Percentiles rank a stretch among this genome's conserved stretches.
These are phyloP conservation scores for Drosophila yooni DNA, from an alignment of 2,888 invertebrate genomes.

Conservation along the genomic window DNA sequence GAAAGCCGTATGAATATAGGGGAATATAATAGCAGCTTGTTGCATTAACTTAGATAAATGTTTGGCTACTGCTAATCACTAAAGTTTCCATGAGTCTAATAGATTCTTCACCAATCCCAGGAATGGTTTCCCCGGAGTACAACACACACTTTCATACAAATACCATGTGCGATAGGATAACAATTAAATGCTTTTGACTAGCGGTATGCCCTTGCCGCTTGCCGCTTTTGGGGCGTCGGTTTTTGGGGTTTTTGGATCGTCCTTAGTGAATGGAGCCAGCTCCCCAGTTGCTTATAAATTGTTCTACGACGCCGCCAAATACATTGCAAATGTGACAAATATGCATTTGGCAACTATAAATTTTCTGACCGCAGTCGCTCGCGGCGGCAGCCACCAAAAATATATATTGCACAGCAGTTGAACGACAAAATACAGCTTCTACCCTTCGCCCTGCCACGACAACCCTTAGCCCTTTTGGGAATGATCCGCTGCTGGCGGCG, in stretches of 20 bases:
- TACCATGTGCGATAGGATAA: constrained; percentile 4
- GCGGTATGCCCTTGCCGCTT: constrained; percentile 9
- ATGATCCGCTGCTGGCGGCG: constrained; percentile 24
- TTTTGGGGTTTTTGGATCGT: constrained; percentile 14
- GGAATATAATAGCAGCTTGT: neutral
- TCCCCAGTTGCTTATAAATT: constrained; percentile 78
- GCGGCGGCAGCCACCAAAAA: constrained; percentile 68
- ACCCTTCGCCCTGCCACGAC: neutral
- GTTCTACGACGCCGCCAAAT: constrained; percentile 66
- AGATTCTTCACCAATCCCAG: neutral
- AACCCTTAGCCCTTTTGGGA: constrained; percentile 23
- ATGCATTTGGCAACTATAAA: constrained; percentile 79
- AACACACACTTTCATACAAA: constrained; percentile 1
- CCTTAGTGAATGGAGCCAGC: constrained; percentile 24
- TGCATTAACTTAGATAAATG: neutral
- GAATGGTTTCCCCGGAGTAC: neutral
- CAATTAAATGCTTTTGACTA: constrained; percentile 30
- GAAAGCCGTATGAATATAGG: neutral
- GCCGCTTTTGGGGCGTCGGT: constrained; percentile 22
- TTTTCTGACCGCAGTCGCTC: constrained; percentile 74
- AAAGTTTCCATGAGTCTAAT: neutral
- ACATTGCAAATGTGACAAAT: constrained; percentile 80
- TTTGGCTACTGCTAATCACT: neutral
- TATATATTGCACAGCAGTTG: constrained; percentile 54
- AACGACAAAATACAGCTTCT: neutral